Evolutionary conservation across 92 coral and sea anemone genomes (phyloP).

Genomic region (Isaurus tuberculatus): DNA sequence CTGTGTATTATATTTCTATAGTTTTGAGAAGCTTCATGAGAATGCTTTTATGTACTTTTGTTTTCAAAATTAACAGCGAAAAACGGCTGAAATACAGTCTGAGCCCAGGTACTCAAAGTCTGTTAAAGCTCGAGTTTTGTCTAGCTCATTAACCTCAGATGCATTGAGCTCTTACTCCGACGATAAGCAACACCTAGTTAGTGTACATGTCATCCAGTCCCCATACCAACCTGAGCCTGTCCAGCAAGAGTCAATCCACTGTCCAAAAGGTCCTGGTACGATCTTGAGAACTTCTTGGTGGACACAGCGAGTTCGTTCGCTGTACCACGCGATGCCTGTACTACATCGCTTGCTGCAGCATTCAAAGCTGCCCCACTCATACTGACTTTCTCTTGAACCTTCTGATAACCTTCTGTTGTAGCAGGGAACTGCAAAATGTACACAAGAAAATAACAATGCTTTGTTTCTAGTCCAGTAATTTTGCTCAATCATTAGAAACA

Average conservation of each 20-base stretch:
- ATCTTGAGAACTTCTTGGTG: slow-evolving; percentile 93
- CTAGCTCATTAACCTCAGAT: not conserved
- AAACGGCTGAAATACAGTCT: too few relatives aligned
- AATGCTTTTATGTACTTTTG: too few relatives aligned
- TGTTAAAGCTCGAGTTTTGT: too few relatives aligned
- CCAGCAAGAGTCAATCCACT: slow-evolving; percentile 97
- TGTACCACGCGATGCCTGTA: slow-evolving; percentile 95
- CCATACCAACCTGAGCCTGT: slow-evolving; percentile 81
- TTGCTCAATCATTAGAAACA: too few relatives aligned
- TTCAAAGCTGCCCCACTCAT: slow-evolving; percentile 92
- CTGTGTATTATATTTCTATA: too few relatives aligned
- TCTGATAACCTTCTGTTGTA: slow-evolving; percentile 84
- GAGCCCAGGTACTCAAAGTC: too few relatives aligned
- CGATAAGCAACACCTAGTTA: too few relatives aligned
- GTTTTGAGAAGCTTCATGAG: too few relatives aligned
- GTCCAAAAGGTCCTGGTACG: slow-evolving; percentile 90
- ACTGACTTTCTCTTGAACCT: slow-evolving; percentile 91
- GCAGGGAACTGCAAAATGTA: slow-evolving; percentile 80
- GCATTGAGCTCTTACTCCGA: too few relatives aligned
- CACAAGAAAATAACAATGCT: not conserved
- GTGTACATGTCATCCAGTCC: not conserved
- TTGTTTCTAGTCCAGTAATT: not conserved
- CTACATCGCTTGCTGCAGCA: slow-evolving; percentile 98
- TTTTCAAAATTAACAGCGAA: too few relatives aligned
- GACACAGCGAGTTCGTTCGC: slow-evolving; percentile 94